Conservation (phyloP, 2,888 invertebrate species). For the Ornithoptera priamus region DNA sequence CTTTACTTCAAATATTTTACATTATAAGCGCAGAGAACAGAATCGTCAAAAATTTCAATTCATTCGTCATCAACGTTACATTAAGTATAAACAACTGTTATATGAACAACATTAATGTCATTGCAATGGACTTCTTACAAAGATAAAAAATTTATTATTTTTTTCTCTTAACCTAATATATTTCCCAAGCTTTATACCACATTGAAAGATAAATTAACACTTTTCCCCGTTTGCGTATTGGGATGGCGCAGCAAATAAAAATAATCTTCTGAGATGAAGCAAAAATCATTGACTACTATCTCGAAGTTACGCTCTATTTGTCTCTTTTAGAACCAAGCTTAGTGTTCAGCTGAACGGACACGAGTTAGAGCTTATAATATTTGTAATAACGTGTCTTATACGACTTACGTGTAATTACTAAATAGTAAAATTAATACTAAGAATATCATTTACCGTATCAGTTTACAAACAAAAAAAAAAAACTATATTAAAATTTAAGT, state of each 20-base stretch:
- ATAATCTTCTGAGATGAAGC: slow-evolving; percentile 5
- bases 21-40: background rate
- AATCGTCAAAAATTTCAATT: background rate
- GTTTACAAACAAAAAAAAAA: too few species aligned
- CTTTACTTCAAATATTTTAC: background rate
- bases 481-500: too few species aligned
- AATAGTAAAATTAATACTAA: background rate
- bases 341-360: slow-evolving; percentile 11
- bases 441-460: background rate
- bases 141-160: too few species aligned
- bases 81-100: too few species aligned
- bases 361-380: background rate
- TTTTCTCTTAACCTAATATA: too few species aligned
- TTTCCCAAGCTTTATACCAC: background rate
- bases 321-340: slow-evolving; percentile 4
- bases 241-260: slow-evolving; percentile 11
- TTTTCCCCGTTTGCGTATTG: slow-evolving; percentile 1
- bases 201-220: slow-evolving; percentile 10
- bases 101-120: too few species aligned
- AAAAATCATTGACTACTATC: slow-evolving; percentile 16
- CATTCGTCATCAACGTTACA: background rate
- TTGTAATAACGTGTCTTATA: background rate
- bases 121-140: too few species aligned
- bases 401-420: background rate
- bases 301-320: slow-evolving; percentile 23